A percentile compares a stretch with the other conserved stretches of the same genome.
phyloP scores from a whole-genome alignment of 2,797 vertebrate species.

The Menidia menidia region DNA sequence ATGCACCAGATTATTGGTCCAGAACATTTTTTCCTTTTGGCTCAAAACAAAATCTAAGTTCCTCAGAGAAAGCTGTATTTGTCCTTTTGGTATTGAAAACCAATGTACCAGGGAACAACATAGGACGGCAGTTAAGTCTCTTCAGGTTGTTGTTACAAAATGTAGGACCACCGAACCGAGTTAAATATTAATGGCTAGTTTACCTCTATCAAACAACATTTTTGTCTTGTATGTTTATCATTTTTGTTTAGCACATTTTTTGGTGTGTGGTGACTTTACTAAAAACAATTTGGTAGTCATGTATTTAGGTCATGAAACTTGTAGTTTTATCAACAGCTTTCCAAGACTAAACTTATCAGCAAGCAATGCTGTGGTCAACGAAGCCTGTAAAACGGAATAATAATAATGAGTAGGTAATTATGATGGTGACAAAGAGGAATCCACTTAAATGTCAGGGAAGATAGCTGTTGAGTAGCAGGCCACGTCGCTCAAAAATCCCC shows the following conservation, averaged over 20 bases:
- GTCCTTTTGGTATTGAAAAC: not conserved
- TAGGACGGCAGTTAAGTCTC: too few species aligned
- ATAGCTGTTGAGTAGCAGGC: not conserved
- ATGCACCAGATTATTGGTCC: not conserved
- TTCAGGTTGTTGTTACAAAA: not conserved
- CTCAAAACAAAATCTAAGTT: not conserved
- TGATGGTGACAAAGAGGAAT: conserved; percentile 19
- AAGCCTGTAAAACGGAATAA: conserved; percentile 21
- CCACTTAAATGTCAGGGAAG: conserved; percentile 17
- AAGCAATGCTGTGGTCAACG: conserved; percentile 32
- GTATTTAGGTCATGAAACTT: not conserved
- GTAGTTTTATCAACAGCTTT: not conserved
- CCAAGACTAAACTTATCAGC: conserved; percentile 1
- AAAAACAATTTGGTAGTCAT: not conserved
- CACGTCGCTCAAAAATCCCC: conserved; percentile 10
- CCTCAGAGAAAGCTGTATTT: not conserved
- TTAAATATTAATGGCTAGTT: not conserved
- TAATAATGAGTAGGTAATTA: conserved; percentile 36
- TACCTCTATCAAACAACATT: not conserved
- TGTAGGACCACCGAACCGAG: not conserved
- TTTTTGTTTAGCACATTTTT: too few species aligned
- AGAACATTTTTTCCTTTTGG: not conserved
- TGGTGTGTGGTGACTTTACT: not conserved
- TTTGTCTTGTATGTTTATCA: not conserved
- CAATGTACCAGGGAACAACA: not conserved